phyloP scores from a whole-genome alignment of 1,140 invertebrate species.

The Formica selysi region DNA sequence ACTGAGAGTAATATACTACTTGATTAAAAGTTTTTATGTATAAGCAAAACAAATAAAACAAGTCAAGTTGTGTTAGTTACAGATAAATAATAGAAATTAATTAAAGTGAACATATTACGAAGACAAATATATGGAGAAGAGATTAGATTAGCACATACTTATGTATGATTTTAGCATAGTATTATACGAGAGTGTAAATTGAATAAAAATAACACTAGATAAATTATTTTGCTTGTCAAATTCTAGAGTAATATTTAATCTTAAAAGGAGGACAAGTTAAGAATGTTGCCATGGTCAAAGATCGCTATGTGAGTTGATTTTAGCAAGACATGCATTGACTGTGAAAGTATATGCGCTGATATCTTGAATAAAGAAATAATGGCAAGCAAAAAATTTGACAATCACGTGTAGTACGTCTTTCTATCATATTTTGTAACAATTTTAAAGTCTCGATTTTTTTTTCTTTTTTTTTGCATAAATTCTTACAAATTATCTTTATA shows the following conservation, averaged over 20 bases:
- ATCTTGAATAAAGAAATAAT: constrained; percentile 55
- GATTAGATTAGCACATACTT: constrained; percentile 56
- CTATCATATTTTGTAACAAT: background rate
- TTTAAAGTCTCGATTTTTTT: constrained; percentile 2
- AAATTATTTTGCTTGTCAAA: constrained; percentile 27
- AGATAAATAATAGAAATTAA: constrained; percentile 47
- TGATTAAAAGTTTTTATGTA: constrained; percentile 16
- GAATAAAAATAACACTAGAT: constrained; percentile 62
- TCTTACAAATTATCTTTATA: constrained; percentile 16
- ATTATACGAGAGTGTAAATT: constrained; percentile 64
- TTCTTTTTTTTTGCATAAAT: background rate
- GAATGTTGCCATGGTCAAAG: constrained; percentile 67
- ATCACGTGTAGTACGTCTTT: constrained; percentile 47
- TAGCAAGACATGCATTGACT: constrained; percentile 75
- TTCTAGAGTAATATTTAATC: constrained; percentile 16
- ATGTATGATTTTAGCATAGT: constrained; percentile 61
- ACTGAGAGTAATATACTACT: constrained; percentile 30
- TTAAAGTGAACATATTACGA: constrained; percentile 24
- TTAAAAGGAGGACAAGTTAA: constrained; percentile 59
- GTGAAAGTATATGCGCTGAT: constrained; percentile 60
- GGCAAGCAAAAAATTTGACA: constrained; percentile 66
- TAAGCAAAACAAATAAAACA: constrained; percentile 47
- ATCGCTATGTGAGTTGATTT: constrained; percentile 76
- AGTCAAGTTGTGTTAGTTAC: constrained; percentile 37
- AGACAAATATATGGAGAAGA: constrained; percentile 30